Conservation (phyloP, 2,888 invertebrate species). For the Microctonus brassicae region DNA sequence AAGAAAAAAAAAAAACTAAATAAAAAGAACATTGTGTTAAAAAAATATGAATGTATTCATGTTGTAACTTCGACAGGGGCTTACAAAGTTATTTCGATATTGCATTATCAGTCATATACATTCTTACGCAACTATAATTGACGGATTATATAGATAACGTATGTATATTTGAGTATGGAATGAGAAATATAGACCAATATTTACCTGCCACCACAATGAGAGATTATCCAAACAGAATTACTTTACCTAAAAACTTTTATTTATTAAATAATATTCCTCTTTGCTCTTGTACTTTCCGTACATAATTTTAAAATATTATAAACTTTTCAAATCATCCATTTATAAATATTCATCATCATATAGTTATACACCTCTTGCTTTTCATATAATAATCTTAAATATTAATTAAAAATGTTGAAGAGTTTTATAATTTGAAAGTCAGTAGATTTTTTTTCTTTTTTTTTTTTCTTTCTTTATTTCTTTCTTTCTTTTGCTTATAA, state of each 20-base stretch:
- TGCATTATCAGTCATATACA: constrained; percentile 61
- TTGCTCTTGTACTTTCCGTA: too few relatives aligned
- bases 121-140: constrained; percentile 14
- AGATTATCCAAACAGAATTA: constrained; percentile 63
- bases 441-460: background rate
- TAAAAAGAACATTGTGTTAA: background rate
- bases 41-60: background rate
- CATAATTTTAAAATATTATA: too few relatives aligned
- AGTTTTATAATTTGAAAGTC: background rate
- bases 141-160: constrained; percentile 12
- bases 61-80: constrained; percentile 43
- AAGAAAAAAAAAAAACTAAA: constrained; percentile 51
- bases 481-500: background rate
- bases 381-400: too few relatives aligned
- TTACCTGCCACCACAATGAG: constrained; percentile 50
- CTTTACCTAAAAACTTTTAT: too few relatives aligned
- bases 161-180: background rate
- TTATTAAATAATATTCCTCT: too few relatives aligned
- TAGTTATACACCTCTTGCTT: too few relatives aligned
- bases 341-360: too few relatives aligned
- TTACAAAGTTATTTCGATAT: constrained; percentile 59
- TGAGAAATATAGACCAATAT: background rate
- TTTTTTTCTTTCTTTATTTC: too few relatives aligned
- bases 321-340: too few relatives aligned
- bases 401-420: background rate